Percentiles rank a stretch among this genome's conserved stretches.
Evolutionary conservation across 2,797 vertebrate genomes (phyloP).

Genomic region (Adelosebastes latens): DNA sequence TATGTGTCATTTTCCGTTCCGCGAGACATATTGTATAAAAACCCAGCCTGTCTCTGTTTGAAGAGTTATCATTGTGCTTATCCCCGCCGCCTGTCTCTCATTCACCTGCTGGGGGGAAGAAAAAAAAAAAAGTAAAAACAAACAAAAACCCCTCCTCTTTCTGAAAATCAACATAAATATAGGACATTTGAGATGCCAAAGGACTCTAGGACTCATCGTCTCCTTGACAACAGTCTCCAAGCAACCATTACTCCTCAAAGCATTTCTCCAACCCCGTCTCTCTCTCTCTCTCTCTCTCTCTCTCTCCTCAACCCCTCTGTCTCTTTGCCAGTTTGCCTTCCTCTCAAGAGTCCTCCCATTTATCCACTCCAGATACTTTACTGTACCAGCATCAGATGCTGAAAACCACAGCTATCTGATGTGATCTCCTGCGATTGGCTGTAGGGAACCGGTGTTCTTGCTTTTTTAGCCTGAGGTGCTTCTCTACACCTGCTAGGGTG

Average conservation of each 20-base stretch:
- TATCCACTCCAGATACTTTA: conserved; percentile 59
- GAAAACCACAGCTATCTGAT: conserved; percentile 7
- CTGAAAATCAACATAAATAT: conserved; percentile 73
- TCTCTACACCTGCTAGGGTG: conserved; percentile 17
- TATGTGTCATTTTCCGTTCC: background rate
- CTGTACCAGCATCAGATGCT: conserved; percentile 29
- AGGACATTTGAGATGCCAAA: conserved; percentile 78
- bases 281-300: conserved; percentile 29
- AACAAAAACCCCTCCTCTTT: conserved; percentile 18
- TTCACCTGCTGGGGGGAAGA: background rate
- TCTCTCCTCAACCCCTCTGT: conserved; percentile 55
- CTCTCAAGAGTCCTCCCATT: conserved; percentile 65
- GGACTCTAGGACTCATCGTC: conserved; percentile 78
- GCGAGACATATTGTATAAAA: background rate
- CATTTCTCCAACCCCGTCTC: conserved; percentile 71
- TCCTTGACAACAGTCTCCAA: conserved; percentile 87
- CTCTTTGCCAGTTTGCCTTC: conserved; percentile 55
- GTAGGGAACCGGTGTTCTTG: background rate
- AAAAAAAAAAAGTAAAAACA: background rate
- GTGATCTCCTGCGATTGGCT: conserved; percentile 19
- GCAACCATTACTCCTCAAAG: conserved; percentile 86
- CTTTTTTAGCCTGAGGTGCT: background rate
- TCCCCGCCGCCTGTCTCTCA: background rate
- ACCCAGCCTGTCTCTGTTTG: background rate
- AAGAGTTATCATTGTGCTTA: background rate